phyloP scores from a whole-genome alignment of 2,797 vertebrate genomes.

The Micropoecilia bifurca region DNA sequence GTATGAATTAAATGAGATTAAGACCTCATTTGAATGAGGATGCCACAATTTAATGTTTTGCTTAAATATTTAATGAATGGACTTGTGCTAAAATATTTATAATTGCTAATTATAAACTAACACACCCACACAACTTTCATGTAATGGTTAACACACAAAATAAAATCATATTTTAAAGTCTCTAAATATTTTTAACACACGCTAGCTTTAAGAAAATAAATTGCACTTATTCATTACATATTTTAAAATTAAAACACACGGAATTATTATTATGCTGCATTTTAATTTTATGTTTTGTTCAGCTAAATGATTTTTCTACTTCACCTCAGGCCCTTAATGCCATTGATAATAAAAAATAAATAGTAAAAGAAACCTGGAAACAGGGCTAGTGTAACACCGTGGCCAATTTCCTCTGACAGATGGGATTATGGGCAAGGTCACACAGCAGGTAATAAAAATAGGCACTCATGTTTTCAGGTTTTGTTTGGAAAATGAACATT shows the following conservation, averaged over 20 bases:
- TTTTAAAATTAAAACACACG: background rate
- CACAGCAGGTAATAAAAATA: slow-evolving; percentile 20
- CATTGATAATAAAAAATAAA: slow-evolving; percentile 59
- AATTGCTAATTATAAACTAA: background rate
- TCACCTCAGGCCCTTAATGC: slow-evolving; percentile 29
- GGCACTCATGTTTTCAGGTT: slow-evolving; percentile 23
- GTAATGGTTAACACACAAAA: background rate
- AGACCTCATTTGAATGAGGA: background rate
- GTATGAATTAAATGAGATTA: background rate
- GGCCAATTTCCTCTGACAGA: slow-evolving; percentile 18
- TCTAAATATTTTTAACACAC: background rate
- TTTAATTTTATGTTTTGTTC: slow-evolving; percentile 18
- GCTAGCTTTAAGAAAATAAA: background rate
- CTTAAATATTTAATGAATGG: slow-evolving; percentile 12
- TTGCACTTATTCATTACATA: background rate
- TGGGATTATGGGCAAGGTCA: slow-evolving; percentile 43
- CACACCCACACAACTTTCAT: background rate
- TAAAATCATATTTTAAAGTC: slow-evolving; percentile 18
- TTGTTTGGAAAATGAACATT: slow-evolving; percentile 1
- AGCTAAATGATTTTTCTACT: slow-evolving; percentile 51
- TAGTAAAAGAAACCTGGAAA: slow-evolving; percentile 62
- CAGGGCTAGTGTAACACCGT: slow-evolving; percentile 37
- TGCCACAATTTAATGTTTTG: slow-evolving; percentile 14
- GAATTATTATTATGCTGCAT: background rate
- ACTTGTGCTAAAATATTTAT: slow-evolving; percentile 20